Evolutionary conservation across 2,888 invertebrate genomes (phyloP).

Genomic region (Pammene aurita): DNA sequence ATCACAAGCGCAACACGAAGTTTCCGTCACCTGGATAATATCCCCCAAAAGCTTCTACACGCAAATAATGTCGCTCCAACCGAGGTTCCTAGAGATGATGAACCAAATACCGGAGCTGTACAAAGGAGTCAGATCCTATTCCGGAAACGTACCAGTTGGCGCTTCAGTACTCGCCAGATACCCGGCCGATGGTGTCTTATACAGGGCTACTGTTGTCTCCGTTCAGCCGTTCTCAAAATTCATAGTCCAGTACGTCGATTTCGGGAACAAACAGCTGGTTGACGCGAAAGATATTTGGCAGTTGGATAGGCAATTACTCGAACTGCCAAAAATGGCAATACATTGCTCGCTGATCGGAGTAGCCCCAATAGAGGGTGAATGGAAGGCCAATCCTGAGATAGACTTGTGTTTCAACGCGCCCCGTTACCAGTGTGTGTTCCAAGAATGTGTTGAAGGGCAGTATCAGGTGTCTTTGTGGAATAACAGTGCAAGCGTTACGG

Average conservation of each 20-base stretch:
- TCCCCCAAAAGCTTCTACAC: slow-evolving; percentile 89
- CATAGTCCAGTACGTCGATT: slow-evolving; percentile 89
- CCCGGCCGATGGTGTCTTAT: slow-evolving; percentile 87
- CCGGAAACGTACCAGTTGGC: slow-evolving; percentile 79
- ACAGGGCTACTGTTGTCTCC: slow-evolving; percentile 86
- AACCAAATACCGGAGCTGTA: slow-evolving; percentile 87
- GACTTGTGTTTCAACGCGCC: slow-evolving; percentile 85
- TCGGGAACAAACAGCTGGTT: slow-evolving; percentile 87
- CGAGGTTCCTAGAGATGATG: slow-evolving; percentile 87
- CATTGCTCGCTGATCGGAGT: slow-evolving; percentile 86
- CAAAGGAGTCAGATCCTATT: slow-evolving; percentile 75
- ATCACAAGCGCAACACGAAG: slow-evolving; percentile 80
- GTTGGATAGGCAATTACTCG: slow-evolving; percentile 85
- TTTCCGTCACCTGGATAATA: slow-evolving; percentile 89
- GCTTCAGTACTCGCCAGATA: slow-evolving; percentile 87
- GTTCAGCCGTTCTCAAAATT: slow-evolving; percentile 83
- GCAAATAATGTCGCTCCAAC: slow-evolving; percentile 77
- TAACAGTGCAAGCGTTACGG: slow-evolving; percentile 75
- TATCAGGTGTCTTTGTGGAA: slow-evolving; percentile 79
- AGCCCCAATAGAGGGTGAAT: slow-evolving; percentile 81
- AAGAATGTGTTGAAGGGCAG: slow-evolving; percentile 71
- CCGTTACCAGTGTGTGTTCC: slow-evolving; percentile 83
- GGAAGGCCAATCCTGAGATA: slow-evolving; percentile 82
- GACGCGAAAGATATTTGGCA: slow-evolving; percentile 86
- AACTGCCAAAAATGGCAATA: slow-evolving; percentile 87